Evolutionary conservation across 2,113 vertebrate genomes (phyloP), one percentile per base, ranked within the genome.

Genomic region (Rutilus rutilus): DNA sequence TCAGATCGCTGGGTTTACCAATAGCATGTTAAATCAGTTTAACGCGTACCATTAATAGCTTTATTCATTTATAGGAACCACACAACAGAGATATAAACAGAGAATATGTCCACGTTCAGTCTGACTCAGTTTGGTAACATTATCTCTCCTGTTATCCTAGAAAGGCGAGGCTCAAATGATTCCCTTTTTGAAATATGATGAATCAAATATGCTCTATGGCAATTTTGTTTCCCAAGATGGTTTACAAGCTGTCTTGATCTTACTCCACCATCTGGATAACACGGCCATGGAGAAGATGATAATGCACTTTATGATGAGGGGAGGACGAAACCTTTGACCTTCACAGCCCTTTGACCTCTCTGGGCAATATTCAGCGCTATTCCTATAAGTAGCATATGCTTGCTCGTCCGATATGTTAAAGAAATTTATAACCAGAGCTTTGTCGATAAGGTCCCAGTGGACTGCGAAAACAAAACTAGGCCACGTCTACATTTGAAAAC

Each of bases 221-320:
- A 90, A 87, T 93, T 93, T 82, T 92, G 90, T 87, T 92, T 89
- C 91, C 84, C 91, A 86, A 91, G 90, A 91, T 92, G 92, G 91
- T 90, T 83, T 88, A 85, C 89, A 91, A 95, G 94, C 92, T 94
- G 94, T 91, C 92, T 88, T 71, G 12, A 89, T 83, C 88, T 84
- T 88, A 87, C 64, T 85, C 86, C 71, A 90, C 95, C 95, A 95
- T 95, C 94, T 95, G 94, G 93, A 93, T 92, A 50, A 85, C 85
- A 84, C 47, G 90, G 87, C 90, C 92, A 89, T 87, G 79, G 88
- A 93, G 85, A 77, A 77, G 84, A 90, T 89, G 87, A 88, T 90
- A 95, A 95, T 94, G 94, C 93, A 94, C 94, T 94, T 94, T 93
- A 92, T 93, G 94, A 95, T 93, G 94, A 94, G 93, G 92, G 93